Base-by-base conservation (phyloP, 2,888 invertebrate species). In the Coelinius sp. region DNA sequence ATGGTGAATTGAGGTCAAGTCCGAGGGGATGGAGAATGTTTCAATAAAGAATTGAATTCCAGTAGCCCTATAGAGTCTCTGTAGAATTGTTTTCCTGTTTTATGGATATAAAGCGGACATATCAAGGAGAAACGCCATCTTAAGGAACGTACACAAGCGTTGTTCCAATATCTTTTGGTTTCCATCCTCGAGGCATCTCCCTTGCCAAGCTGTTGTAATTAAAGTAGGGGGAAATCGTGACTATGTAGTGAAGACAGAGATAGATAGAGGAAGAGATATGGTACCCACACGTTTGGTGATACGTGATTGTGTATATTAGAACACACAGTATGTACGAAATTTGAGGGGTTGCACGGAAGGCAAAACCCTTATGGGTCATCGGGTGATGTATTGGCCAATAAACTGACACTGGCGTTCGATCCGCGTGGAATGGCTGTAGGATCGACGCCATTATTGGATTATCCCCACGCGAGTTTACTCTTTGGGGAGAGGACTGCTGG, bases 331-430 rank as follows among this genome's bases (percentile, higher is more conserved):
- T 53, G 53, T 53, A n/a, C 14, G 53, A 46, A 49, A 56, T 49
- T 52, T 70, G 66, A 63, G 46, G 66, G 70, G 70, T 65, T 64
- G 62, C 25, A 35, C 24, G 4, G 27, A 10, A 8, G n/a, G 6
- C 63, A 70, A 73, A 74, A 73, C 68, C 76, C 78, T 78, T 74
- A 56, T 73, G 82, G 81, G 83, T 79, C 80, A 84, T 76, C 63
- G 81, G 77, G 82, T 85, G 83, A 85, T 84, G 79, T 84, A 85
- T 85, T 80, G 84, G 77, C 82, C 85, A 86, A 86, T 87, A 86
- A 86, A 85, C 82, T 81, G 83, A 84, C 82, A 80, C 79, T 62
- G 77, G 82, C 81, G 81, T 82, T 83, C 84, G 83, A 85, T 85
- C 84, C 83, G n/a, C n/a, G 81, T 82, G 80, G 81, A 83, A 81